phyloP scores from a whole-genome alignment of 2,113 vertebrate genomes.

The Dromaius novaehollandiae region DNA sequence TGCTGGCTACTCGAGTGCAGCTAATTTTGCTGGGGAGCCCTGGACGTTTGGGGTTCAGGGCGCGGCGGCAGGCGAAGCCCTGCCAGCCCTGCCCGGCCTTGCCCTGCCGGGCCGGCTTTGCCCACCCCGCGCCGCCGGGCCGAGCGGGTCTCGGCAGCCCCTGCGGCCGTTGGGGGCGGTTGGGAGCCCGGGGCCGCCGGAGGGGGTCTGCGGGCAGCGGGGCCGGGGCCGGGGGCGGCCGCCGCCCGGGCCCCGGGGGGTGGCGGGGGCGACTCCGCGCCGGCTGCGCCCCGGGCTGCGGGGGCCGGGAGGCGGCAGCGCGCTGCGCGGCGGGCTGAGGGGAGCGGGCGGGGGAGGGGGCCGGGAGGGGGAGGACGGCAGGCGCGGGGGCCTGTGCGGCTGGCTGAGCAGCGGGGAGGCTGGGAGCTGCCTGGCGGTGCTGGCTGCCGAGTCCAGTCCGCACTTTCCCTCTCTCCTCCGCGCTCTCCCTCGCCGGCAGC shows the following conservation, averaged over 20 bases:
- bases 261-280: background rate
- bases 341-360: background rate
- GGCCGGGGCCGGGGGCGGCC: background rate
- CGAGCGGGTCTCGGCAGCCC: too few relatives aligned
- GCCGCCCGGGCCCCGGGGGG: background rate
- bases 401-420: background rate
- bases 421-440: background rate
- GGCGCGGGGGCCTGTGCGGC: background rate
- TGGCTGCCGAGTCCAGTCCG: constrained; percentile 60
- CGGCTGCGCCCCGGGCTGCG: background rate
- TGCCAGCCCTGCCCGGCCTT: too few relatives aligned
- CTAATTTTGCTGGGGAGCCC: rapidly evolving
- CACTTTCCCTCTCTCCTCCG: constrained; percentile 69
- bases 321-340: background rate
- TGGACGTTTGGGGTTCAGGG: background rate
- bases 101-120: too few relatives aligned
- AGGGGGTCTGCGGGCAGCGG: background rate
- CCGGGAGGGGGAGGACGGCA: background rate
- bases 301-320: background rate
- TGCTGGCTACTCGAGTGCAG: rapidly evolving
- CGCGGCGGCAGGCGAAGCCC: too few relatives aligned
- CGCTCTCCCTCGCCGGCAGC: constrained; percentile 69
- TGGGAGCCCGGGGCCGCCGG: background rate
- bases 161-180: background rate
- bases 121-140: too few relatives aligned